Conservation (phyloP, 2,888 invertebrate genomes). For the Esperia sulphurella region DNA sequence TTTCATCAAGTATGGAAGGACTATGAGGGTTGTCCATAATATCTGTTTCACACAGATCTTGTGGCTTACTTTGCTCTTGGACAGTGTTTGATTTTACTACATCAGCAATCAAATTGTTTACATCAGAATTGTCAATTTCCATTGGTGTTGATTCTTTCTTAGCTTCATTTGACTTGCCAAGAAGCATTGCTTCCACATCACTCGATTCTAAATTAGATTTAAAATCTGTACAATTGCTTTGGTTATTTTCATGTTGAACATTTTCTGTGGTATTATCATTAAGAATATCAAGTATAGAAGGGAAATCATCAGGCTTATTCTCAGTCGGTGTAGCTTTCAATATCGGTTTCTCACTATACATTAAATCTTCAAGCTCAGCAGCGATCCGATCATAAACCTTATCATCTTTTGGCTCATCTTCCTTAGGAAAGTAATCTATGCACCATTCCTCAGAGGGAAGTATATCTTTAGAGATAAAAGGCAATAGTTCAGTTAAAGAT, state of each 20-base stretch:
- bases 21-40: slow-evolving; percentile 53
- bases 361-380: slow-evolving; percentile 70
- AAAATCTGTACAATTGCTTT: slow-evolving; percentile 38
- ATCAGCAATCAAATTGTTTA: slow-evolving; percentile 42
- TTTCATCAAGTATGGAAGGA: slow-evolving; percentile 66
- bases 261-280: slow-evolving; percentile 35
- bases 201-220: slow-evolving; percentile 58
- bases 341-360: slow-evolving; percentile 61
- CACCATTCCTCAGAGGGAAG: slow-evolving; percentile 68
- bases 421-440: slow-evolving; percentile 67
- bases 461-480: slow-evolving; percentile 47
- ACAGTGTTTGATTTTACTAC: slow-evolving; percentile 27
- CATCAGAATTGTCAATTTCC: slow-evolving; percentile 50
- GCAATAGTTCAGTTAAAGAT: slow-evolving; percentile 49
- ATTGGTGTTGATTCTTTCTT: slow-evolving; percentile 37
- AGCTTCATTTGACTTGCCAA: slow-evolving; percentile 44
- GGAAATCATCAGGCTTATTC: slow-evolving; percentile 51
- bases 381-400: slow-evolving; percentile 75
- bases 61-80: slow-evolving; percentile 19
- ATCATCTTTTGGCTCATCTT: slow-evolving; percentile 62
- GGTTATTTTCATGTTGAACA: slow-evolving; percentile 25
- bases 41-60: slow-evolving; percentile 14
- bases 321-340: slow-evolving; percentile 27
- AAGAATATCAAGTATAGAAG: slow-evolving; percentile 53
- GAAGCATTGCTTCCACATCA: slow-evolving; percentile 71